Base-by-base conservation (phyloP, 2,797 vertebrate genomes). In the Pachyuromys duprasi region DNA sequence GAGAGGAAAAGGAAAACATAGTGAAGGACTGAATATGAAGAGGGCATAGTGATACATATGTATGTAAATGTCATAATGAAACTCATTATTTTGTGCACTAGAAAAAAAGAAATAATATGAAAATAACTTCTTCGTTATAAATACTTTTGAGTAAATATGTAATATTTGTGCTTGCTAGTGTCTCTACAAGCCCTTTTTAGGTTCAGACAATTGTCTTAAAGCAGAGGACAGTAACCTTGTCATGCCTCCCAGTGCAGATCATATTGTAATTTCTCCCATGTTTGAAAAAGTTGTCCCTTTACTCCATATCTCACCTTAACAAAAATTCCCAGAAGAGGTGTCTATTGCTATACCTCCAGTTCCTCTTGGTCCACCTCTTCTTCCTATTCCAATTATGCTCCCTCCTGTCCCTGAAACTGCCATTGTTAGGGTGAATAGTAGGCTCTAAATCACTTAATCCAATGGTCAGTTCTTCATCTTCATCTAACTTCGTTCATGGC, bases 391-490 rank as follows among this genome's bases (percentile, higher is more conserved):
- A 88, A 36, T 93, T 72, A 84, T 45, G 5, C 42, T 45, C 79
- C 57, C n/a, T 17, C 53, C 67, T 1, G 63, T 13, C 8, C 86
- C 62, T 39, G 39, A 91, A 93, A 42, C 31, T 65, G 69, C 26
- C 57, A 42, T 15, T 76, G 57, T 74, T 75, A 86, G 82, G 63
- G 82, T 88, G 78, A 72, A 4, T 12, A 72, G 70, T 1, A 26
- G 87, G 49, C 49, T 89, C 86, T 33, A 22, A 72, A 45, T 80
- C 39, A 22, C 49, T 96, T 45, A 91, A 67, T 31, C 49, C 60
- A n/a, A 4, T 3, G 63, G 78, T 89, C 74, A 91, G 1, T 93
- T 93, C 89, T 89, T 95, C 36, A 76, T 94, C 91, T 88, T 95
- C 36, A 49, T 65, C 33, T 18, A 14, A 5, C 7, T 60, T 91